Base-by-base conservation (phyloP, 2,797 vertebrate genomes). In the Malacoraja senta region DNA sequence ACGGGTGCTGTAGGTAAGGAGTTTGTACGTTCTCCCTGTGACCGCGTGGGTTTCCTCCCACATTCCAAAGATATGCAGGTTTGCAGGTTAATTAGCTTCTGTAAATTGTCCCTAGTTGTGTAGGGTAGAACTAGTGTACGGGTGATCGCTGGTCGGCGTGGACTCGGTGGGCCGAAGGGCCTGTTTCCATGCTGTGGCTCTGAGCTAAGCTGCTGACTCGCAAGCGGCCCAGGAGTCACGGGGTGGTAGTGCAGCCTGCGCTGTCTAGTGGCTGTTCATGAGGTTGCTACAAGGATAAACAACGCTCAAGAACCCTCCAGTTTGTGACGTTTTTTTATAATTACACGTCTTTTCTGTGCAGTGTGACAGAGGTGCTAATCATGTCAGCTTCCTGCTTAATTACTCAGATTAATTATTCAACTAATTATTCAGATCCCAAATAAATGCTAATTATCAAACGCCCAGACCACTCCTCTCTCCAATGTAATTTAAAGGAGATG, bases 381-480 rank as follows among this genome's bases (percentile, higher is more conserved):
- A 86, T 63, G 61, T 32, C 26, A 65, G 29, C n/a, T 63, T 13
- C 13, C 61, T n/a, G 12, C 83, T 7, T 86, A 86, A 86, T 86
- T 58, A 53, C 44, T 53, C 44, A 6, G 44, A 53, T 53, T 53
- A 53, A 53, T 53, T 53, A 53, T 86, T 63, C 29, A 86, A 86
- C 29, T 63, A 86, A 86, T 86, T 86, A 86, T 65, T 65, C 58
- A 29, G 58, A 32, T 86, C 83, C n/a, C 13, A 86, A 86, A 86
- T n/a, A 86, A 8, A 65, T 17, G 61, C 83, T 65, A 86, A 86
- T 86, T 63, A 86, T 61, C 13, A 29, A 65, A 61, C 58, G 8
- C 9, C 58, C 63, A 65, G 15, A 26, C 29, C 83, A 86, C 61
- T 65, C 63, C 61, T 32, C 83, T 86, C 63, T 19, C 15, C 83